Percentiles rank a stretch among this genome's conserved stretches.
Conservation (phyloP, 2,888 invertebrate species). For the Drosophila bunnanda region DNA sequence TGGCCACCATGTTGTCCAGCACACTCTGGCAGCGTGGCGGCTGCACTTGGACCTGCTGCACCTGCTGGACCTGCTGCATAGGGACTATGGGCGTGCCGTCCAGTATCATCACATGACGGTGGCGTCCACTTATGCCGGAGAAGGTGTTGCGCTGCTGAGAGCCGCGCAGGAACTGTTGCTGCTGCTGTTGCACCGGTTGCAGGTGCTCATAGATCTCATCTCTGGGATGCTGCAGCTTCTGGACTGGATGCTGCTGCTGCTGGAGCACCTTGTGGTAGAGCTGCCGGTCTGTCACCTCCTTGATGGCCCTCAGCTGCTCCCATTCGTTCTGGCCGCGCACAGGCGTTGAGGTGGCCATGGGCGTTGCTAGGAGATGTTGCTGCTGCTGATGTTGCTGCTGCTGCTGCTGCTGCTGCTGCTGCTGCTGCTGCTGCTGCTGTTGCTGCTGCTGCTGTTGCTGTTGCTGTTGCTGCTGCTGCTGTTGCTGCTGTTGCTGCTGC, state of each 20-base stretch:
- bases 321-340: constrained; percentile 75
- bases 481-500: not conserved
- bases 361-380: constrained; percentile 1
- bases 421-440: too few relatives aligned
- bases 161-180: constrained; percentile 77
- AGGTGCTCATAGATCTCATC: constrained; percentile 81
- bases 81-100: constrained; percentile 60
- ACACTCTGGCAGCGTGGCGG: constrained; percentile 83
- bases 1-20: constrained; percentile 75
- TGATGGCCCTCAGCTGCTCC: constrained; percentile 82
- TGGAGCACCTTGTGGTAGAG: constrained; percentile 81
- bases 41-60: constrained; percentile 44
- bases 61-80: not conserved
- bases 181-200: constrained; percentile 39
- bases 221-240: constrained; percentile 36
- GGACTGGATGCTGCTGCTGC: constrained; percentile 64
- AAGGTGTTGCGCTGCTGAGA: constrained; percentile 83
- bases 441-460: not conserved
- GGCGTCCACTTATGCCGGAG: constrained; percentile 74
- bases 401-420: too few relatives aligned
- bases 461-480: constrained; percentile 5
- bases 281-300: constrained; percentile 83
- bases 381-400: constrained; percentile 8
- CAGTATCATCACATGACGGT: constrained; percentile 77
- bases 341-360: constrained; percentile 63